Percentiles rank a stretch among this genome's conserved stretches.
Conservation (phyloP, 2,113 vertebrate genomes). For the Cryptomyrus ogoouensis region DNA sequence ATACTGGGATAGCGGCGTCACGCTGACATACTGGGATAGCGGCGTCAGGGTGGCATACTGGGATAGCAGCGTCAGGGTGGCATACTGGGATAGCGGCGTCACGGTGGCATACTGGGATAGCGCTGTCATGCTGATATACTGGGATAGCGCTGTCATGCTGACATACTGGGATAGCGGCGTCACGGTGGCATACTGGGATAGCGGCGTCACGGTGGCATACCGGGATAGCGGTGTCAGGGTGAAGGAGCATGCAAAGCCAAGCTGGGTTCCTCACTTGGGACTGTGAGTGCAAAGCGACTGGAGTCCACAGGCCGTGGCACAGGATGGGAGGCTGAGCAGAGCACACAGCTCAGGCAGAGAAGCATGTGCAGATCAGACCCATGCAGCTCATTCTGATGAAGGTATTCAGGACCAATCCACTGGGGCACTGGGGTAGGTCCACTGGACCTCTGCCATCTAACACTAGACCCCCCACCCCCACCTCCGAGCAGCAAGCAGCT, state of each 20-base stretch:
- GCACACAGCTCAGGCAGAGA: background rate
- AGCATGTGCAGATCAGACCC: background rate
- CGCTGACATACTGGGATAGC: too few relatives aligned
- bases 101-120: too few relatives aligned
- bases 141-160: too few relatives aligned
- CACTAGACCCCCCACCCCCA: background rate
- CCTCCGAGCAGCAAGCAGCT: slow-evolving; percentile 20
- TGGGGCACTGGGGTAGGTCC: background rate
- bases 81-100: too few relatives aligned
- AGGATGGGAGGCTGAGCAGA: background rate
- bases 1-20: too few relatives aligned
- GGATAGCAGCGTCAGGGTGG: too few relatives aligned
- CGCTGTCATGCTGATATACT: too few relatives aligned
- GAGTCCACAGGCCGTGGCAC: background rate
- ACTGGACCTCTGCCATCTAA: background rate
- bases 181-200: too few relatives aligned
- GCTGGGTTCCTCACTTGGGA: background rate
- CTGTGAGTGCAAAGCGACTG: background rate
- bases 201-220: too few relatives aligned
- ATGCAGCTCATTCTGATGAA: background rate
- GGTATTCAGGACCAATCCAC: background rate
- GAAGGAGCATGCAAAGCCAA: background rate
- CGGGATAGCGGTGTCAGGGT: too few relatives aligned
- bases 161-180: too few relatives aligned
- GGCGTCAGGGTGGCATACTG: too few relatives aligned